These are phyloP conservation scores for Trichogramma pretiosum DNA, from an alignment of 1,140 invertebrate genomes.

Conservation along the genomic window DNA sequence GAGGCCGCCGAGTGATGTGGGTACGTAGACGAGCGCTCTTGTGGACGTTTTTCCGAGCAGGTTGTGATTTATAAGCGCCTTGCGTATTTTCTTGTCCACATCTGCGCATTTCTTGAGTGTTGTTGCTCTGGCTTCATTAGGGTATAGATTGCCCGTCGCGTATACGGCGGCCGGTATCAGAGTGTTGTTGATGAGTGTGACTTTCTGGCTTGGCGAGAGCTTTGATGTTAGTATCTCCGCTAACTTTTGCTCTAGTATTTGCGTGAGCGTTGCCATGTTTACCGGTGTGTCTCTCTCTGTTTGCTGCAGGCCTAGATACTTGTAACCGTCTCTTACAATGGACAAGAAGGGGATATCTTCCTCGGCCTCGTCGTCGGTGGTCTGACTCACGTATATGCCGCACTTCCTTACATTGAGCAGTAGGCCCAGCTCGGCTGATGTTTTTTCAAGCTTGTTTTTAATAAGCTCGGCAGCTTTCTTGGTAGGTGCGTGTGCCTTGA, in stretches of 20 bases:
- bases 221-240: neutral
- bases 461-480: constrained; percentile 7
- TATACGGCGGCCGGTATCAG: neutral
- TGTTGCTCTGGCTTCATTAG: neutral
- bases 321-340: constrained; percentile 18
- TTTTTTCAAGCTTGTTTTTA: constrained; percentile 8
- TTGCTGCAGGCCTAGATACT: constrained; percentile 18
- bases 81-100: constrained; percentile 2
- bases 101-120: constrained; percentile 3
- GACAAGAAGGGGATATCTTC: constrained; percentile 16
- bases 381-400: neutral
- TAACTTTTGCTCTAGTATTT: neutral
- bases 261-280: neutral
- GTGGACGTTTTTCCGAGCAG: neutral
- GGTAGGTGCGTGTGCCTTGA: constrained; percentile 19
- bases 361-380: constrained; percentile 2
- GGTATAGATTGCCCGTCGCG: constrained; percentile 1
- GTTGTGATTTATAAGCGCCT: neutral
- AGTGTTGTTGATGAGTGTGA: constrained; percentile 8
- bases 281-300: neutral
- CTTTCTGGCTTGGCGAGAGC: neutral
- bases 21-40: neutral
- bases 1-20: neutral
- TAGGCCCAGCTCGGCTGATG: neutral
- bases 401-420: neutral